Base-by-base conservation (phyloP, 2,888 invertebrate species). In the Orchesellides sinensis region DNA sequence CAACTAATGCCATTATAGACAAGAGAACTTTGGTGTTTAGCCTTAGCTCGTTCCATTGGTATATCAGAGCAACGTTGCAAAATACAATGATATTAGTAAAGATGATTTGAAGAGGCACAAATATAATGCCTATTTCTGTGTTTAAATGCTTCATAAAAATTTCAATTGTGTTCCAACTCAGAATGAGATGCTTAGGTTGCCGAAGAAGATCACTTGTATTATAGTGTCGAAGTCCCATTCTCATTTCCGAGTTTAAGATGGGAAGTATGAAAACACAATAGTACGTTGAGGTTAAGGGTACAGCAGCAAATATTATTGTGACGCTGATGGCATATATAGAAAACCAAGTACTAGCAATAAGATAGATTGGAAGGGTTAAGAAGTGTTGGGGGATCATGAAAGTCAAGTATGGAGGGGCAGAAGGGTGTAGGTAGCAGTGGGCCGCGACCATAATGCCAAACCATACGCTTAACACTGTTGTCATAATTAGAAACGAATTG, bases 361-460 rank as follows among this genome's bases (percentile, higher is more conserved):
- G 2, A 29, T 77, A 77, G 4, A 68, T 47, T 19, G 65, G 54
- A 14, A 54, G 40, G 10, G 40, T 14, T 6, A 77, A 21, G 29
- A 19, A 56, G 1, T 40, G 1, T 1, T 47, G n/a, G 0, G 68
- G 59, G 3, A 77, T 47, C 23, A 27, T 10, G 35, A 52, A 77
- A 8, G 59, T 27, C 1, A 68, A 10, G 25, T 77, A 77, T 10
- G 77, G 59, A 0, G 59, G 40, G 0, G 68, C 21, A 17, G 25
- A n/a, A 5, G 77, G 77, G 12, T 23, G 54, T 4, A 68, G 27
- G 19, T 45, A 77, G 23, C 35, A 59, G 47, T 77, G 77, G 21
- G 23, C n/a, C 0, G 23, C 12, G 10, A 68, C n/a, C 29, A 77
- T 27, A 12, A 40, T 0, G 35, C 47, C 17, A 17, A 59, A n/a